Base-by-base conservation (phyloP, 2,888 invertebrate genomes). In the Thymelicus acteon region DNA sequence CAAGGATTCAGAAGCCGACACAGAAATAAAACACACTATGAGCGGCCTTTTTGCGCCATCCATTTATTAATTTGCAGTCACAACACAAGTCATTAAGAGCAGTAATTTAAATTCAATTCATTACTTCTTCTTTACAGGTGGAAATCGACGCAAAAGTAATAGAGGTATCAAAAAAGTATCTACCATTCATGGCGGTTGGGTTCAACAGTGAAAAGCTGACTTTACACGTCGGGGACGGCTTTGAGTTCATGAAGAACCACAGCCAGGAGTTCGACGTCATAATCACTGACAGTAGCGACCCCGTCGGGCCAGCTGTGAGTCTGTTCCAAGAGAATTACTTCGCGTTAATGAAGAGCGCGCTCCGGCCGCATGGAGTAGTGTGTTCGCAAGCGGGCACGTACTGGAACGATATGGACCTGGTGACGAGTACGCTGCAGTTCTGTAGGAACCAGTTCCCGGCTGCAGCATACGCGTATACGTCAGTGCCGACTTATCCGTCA, bases 251-350 rank as follows among this genome's bases (percentile, higher is more conserved):
- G 96, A 96, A 97, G 81, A 95, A 97, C 66, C 97, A 98, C 84
- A 94, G 95, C 71, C 95, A 95, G 54, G 96, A 97, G 88, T 99
- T 98, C 87, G 99, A 99, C 91, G 98, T 99, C 58, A 98, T 99
- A 76, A 99, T 99, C 70, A 99, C 99, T 0, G 99, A 99, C 87
- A 99, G 99, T 75, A 98, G 99, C 54, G 99, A 99, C 93, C 99
- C 99, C 0, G 95, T 99, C 40, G 99, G 99, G 0, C 96, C 96
- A 0, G 96, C 96, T 0, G 94, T 95, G 10, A 95, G 92, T 75
- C 84, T 96, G 0, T 98, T 97, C 85, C 95, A 97, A 37, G 96
- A 97, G 81, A 95, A 96, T 71, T 99, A 98, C 83, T 99, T 97
- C 85, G 94, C 95, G 63, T 89, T 98, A 19, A 96, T 99, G 95